These are phyloP conservation scores for Allygus modestus DNA, from an alignment of 2,888 invertebrate genomes.

Conservation along the genomic window DNA sequence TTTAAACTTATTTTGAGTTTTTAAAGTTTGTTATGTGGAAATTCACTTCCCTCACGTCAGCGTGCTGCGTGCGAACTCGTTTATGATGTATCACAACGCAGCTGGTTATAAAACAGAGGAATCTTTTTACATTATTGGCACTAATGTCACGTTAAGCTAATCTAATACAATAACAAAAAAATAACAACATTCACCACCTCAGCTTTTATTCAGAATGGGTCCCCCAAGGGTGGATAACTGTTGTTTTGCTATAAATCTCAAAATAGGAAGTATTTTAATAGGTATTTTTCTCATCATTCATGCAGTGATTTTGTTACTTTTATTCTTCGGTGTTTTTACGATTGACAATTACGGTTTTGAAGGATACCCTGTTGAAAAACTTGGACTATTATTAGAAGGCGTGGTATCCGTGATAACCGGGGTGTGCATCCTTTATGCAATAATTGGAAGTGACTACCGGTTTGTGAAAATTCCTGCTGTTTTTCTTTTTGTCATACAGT, in stretches of 20 bases:
- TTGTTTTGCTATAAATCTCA: not conserved
- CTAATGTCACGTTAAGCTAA: no score
- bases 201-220: no score
- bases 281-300: not conserved
- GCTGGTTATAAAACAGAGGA: no score
- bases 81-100: no score
- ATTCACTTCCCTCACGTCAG: no score
- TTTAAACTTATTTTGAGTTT: no score
- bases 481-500: not conserved
- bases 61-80: no score
- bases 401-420: not conserved
- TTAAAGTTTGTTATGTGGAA: no score
- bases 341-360: not conserved
- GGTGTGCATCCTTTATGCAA: not conserved
- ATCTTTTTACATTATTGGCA: no score
- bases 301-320: not conserved
- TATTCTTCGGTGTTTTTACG: not conserved
- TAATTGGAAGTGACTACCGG: not conserved
- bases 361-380: not conserved
- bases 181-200: no score
- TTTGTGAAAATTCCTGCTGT: slow-evolving; percentile 6
- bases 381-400: not conserved
- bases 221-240: not conserved
- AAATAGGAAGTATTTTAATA: not conserved
- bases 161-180: no score